These are phyloP conservation scores for Cephalotes varians DNA, from an alignment of 2,888 invertebrate species.

Conservation along the genomic window DNA sequence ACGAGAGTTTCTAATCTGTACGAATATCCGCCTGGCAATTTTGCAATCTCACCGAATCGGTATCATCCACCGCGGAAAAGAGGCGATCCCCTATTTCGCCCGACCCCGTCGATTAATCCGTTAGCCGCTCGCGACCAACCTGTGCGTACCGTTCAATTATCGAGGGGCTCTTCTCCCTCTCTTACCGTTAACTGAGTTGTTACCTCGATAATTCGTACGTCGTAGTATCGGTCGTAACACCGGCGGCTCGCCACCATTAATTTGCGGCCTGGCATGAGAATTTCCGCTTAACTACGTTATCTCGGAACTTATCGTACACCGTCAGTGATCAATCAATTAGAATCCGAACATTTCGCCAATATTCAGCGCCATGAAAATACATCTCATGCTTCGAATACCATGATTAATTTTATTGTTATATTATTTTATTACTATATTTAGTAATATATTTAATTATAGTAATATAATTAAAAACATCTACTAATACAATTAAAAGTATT, in stretches of 20 bases:
- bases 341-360: not conserved
- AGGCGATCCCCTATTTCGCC: slow-evolving; percentile 45
- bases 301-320: slow-evolving; percentile 59
- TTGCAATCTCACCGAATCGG: slow-evolving; percentile 17
- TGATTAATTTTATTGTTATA: not conserved
- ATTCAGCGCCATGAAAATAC: not conserved
- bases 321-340: slow-evolving; percentile 36
- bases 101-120: slow-evolving; percentile 64
- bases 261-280: slow-evolving; percentile 67
- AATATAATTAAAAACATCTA: not conserved
- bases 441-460: not conserved
- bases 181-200: slow-evolving; percentile 73
- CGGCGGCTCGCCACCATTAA: slow-evolving; percentile 66
- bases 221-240: slow-evolving; percentile 67
- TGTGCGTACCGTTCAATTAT: slow-evolving; percentile 71
- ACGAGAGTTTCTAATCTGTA: not conserved
- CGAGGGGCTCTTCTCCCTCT: slow-evolving; percentile 65
- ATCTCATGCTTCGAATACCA: not conserved
- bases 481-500: not conserved
- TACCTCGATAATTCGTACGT: slow-evolving; percentile 74
- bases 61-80: slow-evolving; percentile 34
- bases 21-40: not conserved
- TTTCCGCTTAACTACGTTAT: slow-evolving; percentile 71
- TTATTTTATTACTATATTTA: not conserved
- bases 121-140: slow-evolving; percentile 55